Conservation (phyloP, 1,140 invertebrate genomes). For the Neoseiulus cucumeris region DNA sequence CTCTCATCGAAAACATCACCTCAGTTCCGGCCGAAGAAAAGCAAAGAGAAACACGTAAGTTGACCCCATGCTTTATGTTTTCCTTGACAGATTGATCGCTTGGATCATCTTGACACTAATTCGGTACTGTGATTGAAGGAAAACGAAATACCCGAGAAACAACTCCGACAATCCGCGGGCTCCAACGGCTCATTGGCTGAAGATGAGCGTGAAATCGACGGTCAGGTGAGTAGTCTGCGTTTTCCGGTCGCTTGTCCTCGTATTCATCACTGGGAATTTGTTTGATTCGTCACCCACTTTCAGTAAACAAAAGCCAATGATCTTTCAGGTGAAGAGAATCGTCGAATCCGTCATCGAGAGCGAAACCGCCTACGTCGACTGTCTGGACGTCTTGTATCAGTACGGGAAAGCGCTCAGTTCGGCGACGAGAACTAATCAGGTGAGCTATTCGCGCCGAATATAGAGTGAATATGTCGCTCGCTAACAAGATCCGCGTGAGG, state of each 20-base stretch:
- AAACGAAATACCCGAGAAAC: not conserved
- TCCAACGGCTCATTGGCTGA: not conserved
- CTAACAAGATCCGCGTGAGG: not conserved
- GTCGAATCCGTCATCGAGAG: slow-evolving; percentile 46
- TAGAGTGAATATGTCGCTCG: slow-evolving; percentile 34
- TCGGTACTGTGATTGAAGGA: not conserved
- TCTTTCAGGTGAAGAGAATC: not conserved
- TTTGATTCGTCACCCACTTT: too few relatives aligned
- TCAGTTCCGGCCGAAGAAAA: slow-evolving; percentile 1
- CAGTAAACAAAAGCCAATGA: too few relatives aligned
- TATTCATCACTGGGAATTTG: too few relatives aligned
- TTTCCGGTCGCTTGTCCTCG: too few relatives aligned
- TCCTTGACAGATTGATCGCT: too few relatives aligned
- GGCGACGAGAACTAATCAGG: slow-evolving; percentile 7
- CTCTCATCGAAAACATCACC: slow-evolving; percentile 1
- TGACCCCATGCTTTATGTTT: too few relatives aligned
- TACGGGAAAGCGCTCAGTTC: not conserved
- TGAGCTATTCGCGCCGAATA: not conserved
- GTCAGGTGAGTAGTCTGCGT: not conserved
- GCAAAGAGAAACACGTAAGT: slow-evolving; percentile 3
- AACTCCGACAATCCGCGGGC: not conserved
- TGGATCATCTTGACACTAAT: too few relatives aligned
- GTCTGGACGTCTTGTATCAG: slow-evolving; percentile 61
- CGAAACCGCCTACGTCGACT: slow-evolving; percentile 69
- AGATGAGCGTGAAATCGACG: not conserved